Conservation (phyloP, 2,113 vertebrate species). For the Oceanites oceanicus region DNA sequence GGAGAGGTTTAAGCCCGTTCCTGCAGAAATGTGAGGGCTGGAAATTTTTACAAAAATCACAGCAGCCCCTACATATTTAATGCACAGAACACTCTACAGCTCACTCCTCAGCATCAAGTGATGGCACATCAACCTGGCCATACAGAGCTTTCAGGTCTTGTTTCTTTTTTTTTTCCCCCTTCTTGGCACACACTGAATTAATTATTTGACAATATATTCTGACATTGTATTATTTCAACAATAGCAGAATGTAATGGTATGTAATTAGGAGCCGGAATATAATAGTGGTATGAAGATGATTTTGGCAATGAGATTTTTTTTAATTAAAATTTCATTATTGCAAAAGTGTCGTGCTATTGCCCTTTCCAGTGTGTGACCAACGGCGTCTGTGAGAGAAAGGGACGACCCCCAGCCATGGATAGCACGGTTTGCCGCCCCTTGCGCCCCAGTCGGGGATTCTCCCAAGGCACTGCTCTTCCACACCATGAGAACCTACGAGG, state of each 20-base stretch:
- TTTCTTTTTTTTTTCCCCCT: background rate
- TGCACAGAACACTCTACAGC: background rate
- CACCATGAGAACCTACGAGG: background rate
- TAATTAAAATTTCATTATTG: constrained; percentile 32
- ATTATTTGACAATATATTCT: constrained; percentile 16
- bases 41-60: background rate
- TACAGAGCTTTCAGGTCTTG: background rate
- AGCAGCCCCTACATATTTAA: background rate
- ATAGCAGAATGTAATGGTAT: background rate
- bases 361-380: background rate
- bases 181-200: background rate
- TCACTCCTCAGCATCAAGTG: background rate
- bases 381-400: background rate
- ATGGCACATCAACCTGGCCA: background rate
- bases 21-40: background rate
- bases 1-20: background rate
- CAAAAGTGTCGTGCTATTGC: background rate
- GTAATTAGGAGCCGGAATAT: background rate
- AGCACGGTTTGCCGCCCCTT: background rate
- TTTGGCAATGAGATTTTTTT: background rate
- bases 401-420: background rate
- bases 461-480: background rate
- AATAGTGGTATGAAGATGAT: background rate
- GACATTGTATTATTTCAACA: constrained; percentile 10
- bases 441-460: fast-evolving